Percentiles rank a stretch among this genome's conserved stretches.
Evolutionary conservation across 2,797 vertebrate species (phyloP).

Genomic region (Brotogeris chrysoptera): DNA sequence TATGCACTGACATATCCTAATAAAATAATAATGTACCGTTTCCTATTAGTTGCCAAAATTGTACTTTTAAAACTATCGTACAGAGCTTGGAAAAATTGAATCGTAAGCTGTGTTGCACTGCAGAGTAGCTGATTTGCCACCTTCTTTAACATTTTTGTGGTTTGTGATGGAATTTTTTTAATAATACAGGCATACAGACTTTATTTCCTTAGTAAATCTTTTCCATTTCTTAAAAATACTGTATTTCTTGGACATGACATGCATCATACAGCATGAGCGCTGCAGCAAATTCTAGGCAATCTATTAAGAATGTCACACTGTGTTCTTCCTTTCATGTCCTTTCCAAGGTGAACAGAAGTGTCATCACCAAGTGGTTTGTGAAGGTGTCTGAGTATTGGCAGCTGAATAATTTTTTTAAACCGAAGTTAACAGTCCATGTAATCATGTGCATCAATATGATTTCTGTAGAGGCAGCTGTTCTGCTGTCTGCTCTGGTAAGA

Average conservation of each 20-base stretch:
- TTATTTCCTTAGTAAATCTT: slow-evolving; percentile 8
- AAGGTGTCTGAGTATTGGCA: slow-evolving; percentile 43
- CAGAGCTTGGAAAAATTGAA: neutral
- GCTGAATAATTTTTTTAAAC: slow-evolving; percentile 51
- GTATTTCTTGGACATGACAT: neutral
- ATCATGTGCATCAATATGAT: slow-evolving; percentile 47
- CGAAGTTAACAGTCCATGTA: slow-evolving; percentile 50
- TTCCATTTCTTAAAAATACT: neutral
- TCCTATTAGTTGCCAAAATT: neutral
- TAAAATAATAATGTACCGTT: neutral
- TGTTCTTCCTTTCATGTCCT: neutral
- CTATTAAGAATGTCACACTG: neutral
- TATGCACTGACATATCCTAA: neutral
- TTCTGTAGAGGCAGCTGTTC: slow-evolving; percentile 6
- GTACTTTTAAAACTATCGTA: neutral
- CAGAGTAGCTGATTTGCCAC: neutral
- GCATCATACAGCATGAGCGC: neutral
- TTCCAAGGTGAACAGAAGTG: slow-evolving; percentile 44
- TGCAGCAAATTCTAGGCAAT: neutral
- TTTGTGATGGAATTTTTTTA: neutral
- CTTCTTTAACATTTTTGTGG: neutral
- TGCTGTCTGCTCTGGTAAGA: neutral
- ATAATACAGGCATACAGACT: neutral
- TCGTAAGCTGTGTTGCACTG: neutral
- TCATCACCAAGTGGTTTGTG: slow-evolving; percentile 31